Evolutionary conservation across 2,113 vertebrate genomes (phyloP), one percentile per base, ranked within the genome.

Genomic region (Ceyx margarethae): DNA sequence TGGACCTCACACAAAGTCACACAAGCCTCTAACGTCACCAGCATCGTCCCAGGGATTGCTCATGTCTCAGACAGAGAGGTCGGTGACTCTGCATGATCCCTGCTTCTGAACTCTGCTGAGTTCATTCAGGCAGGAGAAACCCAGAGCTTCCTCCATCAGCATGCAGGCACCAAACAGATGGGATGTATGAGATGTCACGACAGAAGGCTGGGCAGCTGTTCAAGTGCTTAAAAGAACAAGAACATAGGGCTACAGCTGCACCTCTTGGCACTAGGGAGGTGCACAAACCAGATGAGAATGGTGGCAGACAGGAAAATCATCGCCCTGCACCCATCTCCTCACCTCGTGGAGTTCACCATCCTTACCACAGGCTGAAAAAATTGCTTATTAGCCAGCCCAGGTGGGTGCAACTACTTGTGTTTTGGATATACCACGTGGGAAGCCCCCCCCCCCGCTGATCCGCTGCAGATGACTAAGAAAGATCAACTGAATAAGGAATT

Each of bases 1-100:
- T 2, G 1, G 61, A 66, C 46, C 33, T 78, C 51, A n/a, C 0
- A 0, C n/a, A 28, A 29, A 37, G 31, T 42, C 7, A 4, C 19
- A 22, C 69, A 43, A 29, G 58, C 56, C 69, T 37, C 42, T 21
- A 29, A 51, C 0, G 1, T 16, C 76, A 7, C 12, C 25, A n/a
- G 29, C 50, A 25, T 42, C 43, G 81, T 51, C 71, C 14, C 45
- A 22, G 64, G 33, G 42, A 53, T 50, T 77, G 25, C 28, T 79
- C 29, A 3, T 22, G 40, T 64, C 33, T 82, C 76, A 80, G 81
- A 45, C 4, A 15, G 57, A 33, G 37, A 46, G 21, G 46, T 31
- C 57, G 51, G 19, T 1, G 3, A 14, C 33, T 15, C 29, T 3
- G 1, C 31, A 1, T 1, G 20, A 14, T 64, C 71, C 35, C 43